A percentile compares a stretch with the other conserved stretches of the same genome.
phyloP scores from a whole-genome alignment of 2,797 vertebrate species.

The Coccyzus lansbergi region DNA sequence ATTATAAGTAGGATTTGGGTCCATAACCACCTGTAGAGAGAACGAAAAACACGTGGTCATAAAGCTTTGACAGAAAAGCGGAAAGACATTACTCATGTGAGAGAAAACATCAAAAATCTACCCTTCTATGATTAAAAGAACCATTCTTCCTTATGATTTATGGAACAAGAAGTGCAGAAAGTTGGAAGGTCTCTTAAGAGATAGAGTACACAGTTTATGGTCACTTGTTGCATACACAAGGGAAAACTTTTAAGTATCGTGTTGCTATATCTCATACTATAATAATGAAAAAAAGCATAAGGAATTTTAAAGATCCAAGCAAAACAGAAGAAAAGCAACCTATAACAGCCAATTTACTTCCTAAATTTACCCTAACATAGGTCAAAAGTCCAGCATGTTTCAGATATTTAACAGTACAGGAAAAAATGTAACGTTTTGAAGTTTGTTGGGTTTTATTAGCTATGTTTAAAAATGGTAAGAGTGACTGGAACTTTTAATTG shows the following conservation, averaged over 20 bases:
- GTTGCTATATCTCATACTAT: background rate
- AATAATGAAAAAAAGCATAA: background rate
- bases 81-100: background rate
- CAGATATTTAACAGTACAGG: background rate
- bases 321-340: background rate
- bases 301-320: background rate
- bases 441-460: background rate
- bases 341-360: background rate
- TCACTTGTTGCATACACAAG: background rate
- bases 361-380: background rate
- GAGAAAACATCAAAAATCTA: background rate
- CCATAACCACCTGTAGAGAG: background rate
- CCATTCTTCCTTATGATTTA: background rate
- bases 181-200: background rate
- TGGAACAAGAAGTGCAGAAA: background rate
- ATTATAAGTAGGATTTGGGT: background rate
- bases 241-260: background rate
- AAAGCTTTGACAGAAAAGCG: background rate
- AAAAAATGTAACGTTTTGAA: background rate
- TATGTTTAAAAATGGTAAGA: slow-evolving; percentile 7
- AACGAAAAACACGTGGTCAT: background rate
- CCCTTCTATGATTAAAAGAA: background rate
- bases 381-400: background rate
- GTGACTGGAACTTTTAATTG: slow-evolving; percentile 39
- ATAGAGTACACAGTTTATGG: background rate